Conservation (phyloP, 2,888 invertebrate species). For the Drosophila hamatofila region DNA sequence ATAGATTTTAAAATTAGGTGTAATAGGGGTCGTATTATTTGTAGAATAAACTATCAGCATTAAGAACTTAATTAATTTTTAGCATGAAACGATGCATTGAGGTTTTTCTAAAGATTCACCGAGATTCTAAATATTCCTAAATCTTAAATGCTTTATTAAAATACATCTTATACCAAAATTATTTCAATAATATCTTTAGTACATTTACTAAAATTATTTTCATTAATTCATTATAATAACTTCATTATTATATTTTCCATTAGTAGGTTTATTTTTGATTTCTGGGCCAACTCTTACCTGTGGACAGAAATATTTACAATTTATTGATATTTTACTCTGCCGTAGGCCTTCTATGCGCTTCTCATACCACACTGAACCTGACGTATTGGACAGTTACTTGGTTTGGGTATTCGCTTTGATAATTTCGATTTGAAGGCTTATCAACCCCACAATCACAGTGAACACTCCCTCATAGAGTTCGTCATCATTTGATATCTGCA, state of each 20-base stretch:
- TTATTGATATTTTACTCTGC: conserved; percentile 69
- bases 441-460: conserved; percentile 62
- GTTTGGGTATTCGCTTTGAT: conserved; percentile 68
- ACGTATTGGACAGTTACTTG: conserved; percentile 33
- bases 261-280: conserved; percentile 7
- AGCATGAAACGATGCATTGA: too few species aligned
- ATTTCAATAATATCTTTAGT: background rate
- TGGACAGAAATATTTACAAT: conserved; percentile 53
- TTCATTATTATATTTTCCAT: conserved; percentile 11
- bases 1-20: background rate
- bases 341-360: conserved; percentile 72
- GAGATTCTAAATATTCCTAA: background rate
- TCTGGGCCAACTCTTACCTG: conserved; percentile 19
- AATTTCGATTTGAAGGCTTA: conserved; percentile 74
- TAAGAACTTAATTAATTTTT: background rate
- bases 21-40: background rate
- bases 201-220: background rate
- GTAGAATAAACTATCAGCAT: background rate
- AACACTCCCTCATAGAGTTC: conserved; percentile 8
- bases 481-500: background rate
- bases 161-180: background rate
- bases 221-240: background rate
- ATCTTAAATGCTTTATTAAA: background rate
- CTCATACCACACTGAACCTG: conserved; percentile 54
- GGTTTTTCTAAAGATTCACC: too few species aligned